Evolutionary conservation across 1,140 invertebrate genomes (phyloP).

Genomic region (Homalodisca vitripennis): DNA sequence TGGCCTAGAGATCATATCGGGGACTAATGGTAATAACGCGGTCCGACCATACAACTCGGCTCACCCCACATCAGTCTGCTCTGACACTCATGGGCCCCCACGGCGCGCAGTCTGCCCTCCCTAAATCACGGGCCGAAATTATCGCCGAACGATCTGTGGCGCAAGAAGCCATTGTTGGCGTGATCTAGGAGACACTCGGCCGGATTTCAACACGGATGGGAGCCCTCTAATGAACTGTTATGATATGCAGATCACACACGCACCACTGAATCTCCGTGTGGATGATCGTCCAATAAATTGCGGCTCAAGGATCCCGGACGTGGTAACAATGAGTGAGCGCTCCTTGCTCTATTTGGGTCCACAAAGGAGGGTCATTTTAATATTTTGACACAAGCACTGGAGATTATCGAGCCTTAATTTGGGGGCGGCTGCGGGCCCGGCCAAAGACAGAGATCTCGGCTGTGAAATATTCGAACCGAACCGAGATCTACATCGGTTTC

Average conservation of each 20-base stretch:
- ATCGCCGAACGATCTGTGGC: background rate
- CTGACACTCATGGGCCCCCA: too few relatives aligned
- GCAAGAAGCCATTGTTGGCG: background rate
- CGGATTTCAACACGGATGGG: background rate
- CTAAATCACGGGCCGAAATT: conserved; percentile 10
- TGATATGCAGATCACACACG: background rate
- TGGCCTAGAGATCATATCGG: conserved; percentile 8
- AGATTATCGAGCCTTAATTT: too few relatives aligned
- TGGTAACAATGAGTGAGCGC: too few relatives aligned
- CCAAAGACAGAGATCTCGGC: too few relatives aligned
- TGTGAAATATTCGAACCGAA: too few relatives aligned
- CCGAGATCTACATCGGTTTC: too few relatives aligned
- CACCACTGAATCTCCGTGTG: too few relatives aligned
- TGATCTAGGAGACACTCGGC: background rate
- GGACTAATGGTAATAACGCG: conserved; percentile 6
- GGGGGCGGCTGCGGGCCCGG: too few relatives aligned
- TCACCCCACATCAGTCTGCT: background rate
- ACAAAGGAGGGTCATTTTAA: too few relatives aligned
- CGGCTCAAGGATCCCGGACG: background rate
- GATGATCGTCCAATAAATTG: background rate
- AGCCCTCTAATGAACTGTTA: background rate
- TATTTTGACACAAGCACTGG: too few relatives aligned
- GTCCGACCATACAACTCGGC: background rate
- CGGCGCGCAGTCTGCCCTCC: too few relatives aligned
- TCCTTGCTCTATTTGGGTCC: too few relatives aligned